A percentile compares a stretch with the other conserved stretches of the same genome.
Conservation (phyloP, 2,113 vertebrate species). For the Collichthys lucidus region DNA sequence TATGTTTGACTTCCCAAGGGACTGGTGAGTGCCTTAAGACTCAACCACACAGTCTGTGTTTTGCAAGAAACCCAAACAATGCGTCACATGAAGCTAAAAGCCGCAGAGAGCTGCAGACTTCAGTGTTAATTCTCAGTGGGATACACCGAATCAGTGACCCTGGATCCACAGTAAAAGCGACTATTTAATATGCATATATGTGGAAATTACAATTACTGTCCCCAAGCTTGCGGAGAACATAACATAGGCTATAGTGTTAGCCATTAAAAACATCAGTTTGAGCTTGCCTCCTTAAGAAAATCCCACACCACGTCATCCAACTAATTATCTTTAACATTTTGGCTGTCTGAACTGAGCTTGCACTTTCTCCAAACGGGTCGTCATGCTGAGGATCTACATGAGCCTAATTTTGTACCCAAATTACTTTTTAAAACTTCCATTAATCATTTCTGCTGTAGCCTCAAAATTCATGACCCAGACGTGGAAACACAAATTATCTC, state of each 20-base stretch:
- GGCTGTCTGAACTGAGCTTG: neutral
- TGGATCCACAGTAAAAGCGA: too few species aligned
- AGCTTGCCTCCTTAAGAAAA: neutral
- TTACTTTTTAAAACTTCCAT: slow-evolving; percentile 9
- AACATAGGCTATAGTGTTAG: neutral
- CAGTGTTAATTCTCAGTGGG: neutral
- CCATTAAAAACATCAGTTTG: neutral
- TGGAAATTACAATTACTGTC: neutral
- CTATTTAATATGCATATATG: neutral
- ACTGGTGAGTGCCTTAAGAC: neutral
- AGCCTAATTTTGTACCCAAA: slow-evolving; percentile 17
- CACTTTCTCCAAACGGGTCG: slow-evolving; percentile 31
- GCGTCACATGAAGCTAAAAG: neutral
- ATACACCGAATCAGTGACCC: too few species aligned
- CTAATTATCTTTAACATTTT: slow-evolving; percentile 17
- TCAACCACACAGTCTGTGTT: neutral
- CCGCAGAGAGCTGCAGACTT: neutral
- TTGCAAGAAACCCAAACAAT: neutral
- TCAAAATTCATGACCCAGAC: slow-evolving; percentile 15
- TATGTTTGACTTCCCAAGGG: too few species aligned
- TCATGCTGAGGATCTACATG: slow-evolving; percentile 11
- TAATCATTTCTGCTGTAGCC: slow-evolving; percentile 21
- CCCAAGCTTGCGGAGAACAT: neutral
- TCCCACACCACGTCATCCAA: neutral
- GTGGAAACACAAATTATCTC: slow-evolving; percentile 2